A percentile compares a stretch with the other conserved stretches of the same genome.
Conservation (phyloP, 2,888 invertebrate genomes). For the Pyralis farinalis region DNA sequence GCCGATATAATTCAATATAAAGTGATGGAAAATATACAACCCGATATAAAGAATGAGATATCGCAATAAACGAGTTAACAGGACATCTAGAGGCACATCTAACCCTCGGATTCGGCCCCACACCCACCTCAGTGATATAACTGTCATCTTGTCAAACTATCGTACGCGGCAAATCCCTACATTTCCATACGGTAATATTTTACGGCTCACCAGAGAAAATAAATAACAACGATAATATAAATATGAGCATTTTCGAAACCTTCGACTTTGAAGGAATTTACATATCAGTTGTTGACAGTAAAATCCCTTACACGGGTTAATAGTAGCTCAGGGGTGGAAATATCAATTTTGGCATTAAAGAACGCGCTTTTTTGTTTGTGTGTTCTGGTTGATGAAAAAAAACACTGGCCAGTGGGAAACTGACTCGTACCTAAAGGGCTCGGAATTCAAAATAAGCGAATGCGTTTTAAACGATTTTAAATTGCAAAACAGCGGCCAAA, state of each 20-base stretch:
- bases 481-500: too few relatives aligned
- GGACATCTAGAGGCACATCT: conserved; percentile 36
- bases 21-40: conserved; percentile 26
- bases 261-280: conserved; percentile 67
- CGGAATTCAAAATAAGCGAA: too few relatives aligned
- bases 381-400: conserved; percentile 14
- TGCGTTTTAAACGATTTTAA: too few relatives aligned
- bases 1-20: conserved; percentile 38
- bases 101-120: conserved; percentile 30
- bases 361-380: too few relatives aligned
- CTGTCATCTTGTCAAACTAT: conserved; percentile 78
- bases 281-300: conserved; percentile 73
- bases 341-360: conserved; percentile 31
- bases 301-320: conserved; percentile 61
- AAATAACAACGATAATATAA: conserved; percentile 75
- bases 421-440: too few relatives aligned
- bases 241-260: conserved; percentile 68
- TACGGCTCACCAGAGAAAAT: conserved; percentile 73
- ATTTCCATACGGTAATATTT: conserved; percentile 77
- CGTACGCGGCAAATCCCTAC: conserved; percentile 64
- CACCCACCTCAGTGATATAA: conserved; percentile 50
- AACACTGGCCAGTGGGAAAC: too few relatives aligned
- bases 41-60: conserved; percentile 41
- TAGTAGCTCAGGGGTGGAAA: conserved; percentile 43
- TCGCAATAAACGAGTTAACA: conserved; percentile 61